phyloP scores from a whole-genome alignment of 2,888 invertebrate species.

The Monochamus alternatus region DNA sequence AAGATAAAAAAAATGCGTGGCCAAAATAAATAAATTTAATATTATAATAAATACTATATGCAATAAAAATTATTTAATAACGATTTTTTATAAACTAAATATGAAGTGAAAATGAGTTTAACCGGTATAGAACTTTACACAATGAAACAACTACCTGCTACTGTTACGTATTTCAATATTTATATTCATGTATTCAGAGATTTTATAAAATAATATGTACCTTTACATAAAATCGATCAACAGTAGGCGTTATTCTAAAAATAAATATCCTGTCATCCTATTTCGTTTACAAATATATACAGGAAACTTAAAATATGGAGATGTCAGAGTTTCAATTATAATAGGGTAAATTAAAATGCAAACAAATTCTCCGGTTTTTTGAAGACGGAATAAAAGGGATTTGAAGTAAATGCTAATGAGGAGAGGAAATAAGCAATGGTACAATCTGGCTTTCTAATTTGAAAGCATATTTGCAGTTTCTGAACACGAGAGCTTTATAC shows the following conservation, averaged over 20 bases:
- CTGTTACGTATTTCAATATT: no score
- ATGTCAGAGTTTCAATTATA: conserved; percentile 24
- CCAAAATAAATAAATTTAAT: no score
- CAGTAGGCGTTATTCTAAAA: conserved; percentile 1
- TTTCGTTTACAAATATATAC: conserved; percentile 4
- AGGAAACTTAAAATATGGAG: conserved; percentile 20
- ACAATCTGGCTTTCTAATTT: conserved; percentile 22
- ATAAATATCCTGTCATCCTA: conserved; percentile 4
- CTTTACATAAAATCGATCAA: background rate
- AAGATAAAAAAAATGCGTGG: no score
- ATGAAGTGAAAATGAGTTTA: no score
- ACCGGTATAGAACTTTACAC: no score
- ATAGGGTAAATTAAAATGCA: conserved; percentile 36
- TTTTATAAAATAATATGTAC: background rate
- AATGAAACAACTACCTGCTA: no score
- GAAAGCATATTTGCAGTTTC: conserved; percentile 19
- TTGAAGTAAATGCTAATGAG: conserved; percentile 32
- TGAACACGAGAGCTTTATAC: conserved; percentile 11
- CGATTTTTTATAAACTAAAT: no score
- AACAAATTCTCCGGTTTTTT: conserved; percentile 31
- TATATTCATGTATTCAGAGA: no score
- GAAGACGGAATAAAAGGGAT: conserved; percentile 26
- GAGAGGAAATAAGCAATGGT: conserved; percentile 19
- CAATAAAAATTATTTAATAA: no score
- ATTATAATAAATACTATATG: no score